Evolutionary conservation across 35 echinoderm and acorn worm species (phyloP).

Genomic region (Ophioderma brevispina): DNA sequence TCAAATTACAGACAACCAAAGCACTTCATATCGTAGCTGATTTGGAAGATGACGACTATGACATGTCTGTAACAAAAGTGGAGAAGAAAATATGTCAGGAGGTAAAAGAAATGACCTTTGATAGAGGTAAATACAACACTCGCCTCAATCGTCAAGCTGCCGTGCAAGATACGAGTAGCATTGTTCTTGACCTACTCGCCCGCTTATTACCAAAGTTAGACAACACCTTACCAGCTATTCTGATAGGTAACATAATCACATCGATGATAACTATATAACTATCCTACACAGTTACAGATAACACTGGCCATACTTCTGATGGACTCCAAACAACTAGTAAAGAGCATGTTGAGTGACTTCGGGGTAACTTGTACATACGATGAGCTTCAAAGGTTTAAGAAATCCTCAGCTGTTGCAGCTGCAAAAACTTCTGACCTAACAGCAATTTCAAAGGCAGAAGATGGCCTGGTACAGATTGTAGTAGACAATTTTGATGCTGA

Average conservation of each 20-base stretch:
- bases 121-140: slow-evolving; percentile 33
- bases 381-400: slow-evolving; percentile 44
- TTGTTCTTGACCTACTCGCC: no score
- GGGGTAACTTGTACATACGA: slow-evolving; percentile 62
- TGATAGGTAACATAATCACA: slow-evolving; percentile 54
- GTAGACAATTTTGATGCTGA: slow-evolving; percentile 72
- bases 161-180: slow-evolving; percentile 4
- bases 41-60: slow-evolving; percentile 37
- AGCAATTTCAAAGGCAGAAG: slow-evolving; percentile 14
- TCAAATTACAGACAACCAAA: slow-evolving; percentile 18
- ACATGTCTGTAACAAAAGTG: slow-evolving; percentile 35
- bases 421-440: slow-evolving; percentile 10
- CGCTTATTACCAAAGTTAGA: no score
- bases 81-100: slow-evolving; percentile 46
- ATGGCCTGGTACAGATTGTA: slow-evolving; percentile 49
- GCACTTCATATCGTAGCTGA: slow-evolving; percentile 14
- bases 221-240: no score
- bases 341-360: slow-evolving; percentile 43
- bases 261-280: slow-evolving; percentile 23
- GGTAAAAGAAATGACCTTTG: neutral
- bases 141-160: neutral
- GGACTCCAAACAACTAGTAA: slow-evolving; percentile 52
- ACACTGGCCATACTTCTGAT: slow-evolving; percentile 17
- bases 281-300: slow-evolving; percentile 47
- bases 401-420: slow-evolving; percentile 17